Evolutionary conservation across 2,888 invertebrate genomes (phyloP).

Genomic region (Eretmocerus hayati): DNA sequence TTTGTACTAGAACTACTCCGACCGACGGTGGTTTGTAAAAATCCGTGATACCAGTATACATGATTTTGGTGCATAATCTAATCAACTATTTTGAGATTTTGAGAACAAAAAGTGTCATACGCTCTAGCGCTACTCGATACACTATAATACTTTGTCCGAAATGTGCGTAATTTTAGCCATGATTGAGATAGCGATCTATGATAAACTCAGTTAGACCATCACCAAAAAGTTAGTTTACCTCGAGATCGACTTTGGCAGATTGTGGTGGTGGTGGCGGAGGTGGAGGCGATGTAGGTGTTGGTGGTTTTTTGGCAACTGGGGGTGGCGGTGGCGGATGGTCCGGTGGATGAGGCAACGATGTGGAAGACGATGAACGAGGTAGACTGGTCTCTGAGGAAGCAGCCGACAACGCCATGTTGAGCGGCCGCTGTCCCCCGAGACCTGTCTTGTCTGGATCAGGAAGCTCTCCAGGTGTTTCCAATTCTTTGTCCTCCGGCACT

Average conservation of each 20-base stretch:
- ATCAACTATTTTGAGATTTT: too few relatives aligned
- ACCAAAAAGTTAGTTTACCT: too few relatives aligned
- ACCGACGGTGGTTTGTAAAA: too few relatives aligned
- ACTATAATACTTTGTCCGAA: too few relatives aligned
- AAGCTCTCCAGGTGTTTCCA: constrained; percentile 73
- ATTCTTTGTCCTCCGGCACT: constrained; percentile 56
- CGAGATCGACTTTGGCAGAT: constrained; percentile 54
- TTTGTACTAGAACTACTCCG: too few relatives aligned
- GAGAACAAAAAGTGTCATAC: too few relatives aligned
- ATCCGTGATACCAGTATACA: too few relatives aligned
- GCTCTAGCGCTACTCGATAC: too few relatives aligned
- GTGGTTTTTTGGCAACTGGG: constrained; percentile 49
- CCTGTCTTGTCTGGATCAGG: constrained; percentile 70
- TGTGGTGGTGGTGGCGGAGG: constrained; percentile 61
- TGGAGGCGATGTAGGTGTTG: constrained; percentile 53
- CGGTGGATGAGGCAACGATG: constrained; percentile 29
- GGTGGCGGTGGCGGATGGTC: constrained; percentile 49
- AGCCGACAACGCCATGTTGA: constrained; percentile 62
- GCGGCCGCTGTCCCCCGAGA: constrained; percentile 70
- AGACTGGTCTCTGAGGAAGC: neutral
- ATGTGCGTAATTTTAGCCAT: too few relatives aligned
- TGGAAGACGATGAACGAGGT: constrained; percentile 33
- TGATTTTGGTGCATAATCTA: too few relatives aligned
- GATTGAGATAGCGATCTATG: too few relatives aligned
- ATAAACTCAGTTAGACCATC: too few relatives aligned